A percentile compares a stretch with the other conserved stretches of the same genome.
Evolutionary conservation across 1,140 invertebrate species (phyloP).

Genomic region (Diorhabda carinulata): DNA sequence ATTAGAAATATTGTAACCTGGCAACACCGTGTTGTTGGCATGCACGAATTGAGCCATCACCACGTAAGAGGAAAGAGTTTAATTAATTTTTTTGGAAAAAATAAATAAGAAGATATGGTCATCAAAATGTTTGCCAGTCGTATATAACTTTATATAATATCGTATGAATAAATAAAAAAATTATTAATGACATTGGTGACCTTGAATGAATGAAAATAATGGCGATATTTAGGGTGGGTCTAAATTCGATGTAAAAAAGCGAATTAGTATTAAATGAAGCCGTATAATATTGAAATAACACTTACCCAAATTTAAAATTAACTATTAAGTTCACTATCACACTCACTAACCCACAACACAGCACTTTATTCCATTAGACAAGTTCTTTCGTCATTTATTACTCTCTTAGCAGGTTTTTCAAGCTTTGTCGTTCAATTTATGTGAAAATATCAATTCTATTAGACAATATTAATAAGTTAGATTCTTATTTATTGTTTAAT

Average conservation of each 20-base stretch:
- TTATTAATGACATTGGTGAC: conserved; percentile 31
- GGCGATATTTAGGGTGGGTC: conserved; percentile 37
- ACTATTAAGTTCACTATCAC: conserved; percentile 17
- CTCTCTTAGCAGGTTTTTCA: conserved; percentile 21
- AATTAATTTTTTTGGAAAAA: conserved; percentile 6
- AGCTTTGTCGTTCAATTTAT: conserved; percentile 23
- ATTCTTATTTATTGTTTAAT: conserved; percentile 34
- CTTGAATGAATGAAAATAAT: conserved; percentile 36
- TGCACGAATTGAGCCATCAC: conserved; percentile 15
- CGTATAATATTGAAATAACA: conserved; percentile 14
- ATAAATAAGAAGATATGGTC: no score
- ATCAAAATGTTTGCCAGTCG: no score
- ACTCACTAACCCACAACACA: conserved; percentile 27
- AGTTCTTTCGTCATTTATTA: conserved; percentile 24
- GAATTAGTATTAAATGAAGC: conserved; percentile 6
- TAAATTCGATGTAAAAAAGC: conserved; percentile 17
- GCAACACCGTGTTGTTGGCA: conserved; percentile 12
- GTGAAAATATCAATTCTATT: conserved; percentile 31
- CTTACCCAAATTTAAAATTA: conserved; percentile 17
- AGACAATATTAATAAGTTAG: conserved; percentile 22
- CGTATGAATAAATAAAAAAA: not conserved
- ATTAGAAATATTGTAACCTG: not conserved
- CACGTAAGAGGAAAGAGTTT: not conserved
- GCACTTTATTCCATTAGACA: conserved; percentile 10
- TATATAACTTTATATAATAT: no score